Conservation (phyloP, 1,140 invertebrate genomes). For the Drosophila repletoides region DNA sequence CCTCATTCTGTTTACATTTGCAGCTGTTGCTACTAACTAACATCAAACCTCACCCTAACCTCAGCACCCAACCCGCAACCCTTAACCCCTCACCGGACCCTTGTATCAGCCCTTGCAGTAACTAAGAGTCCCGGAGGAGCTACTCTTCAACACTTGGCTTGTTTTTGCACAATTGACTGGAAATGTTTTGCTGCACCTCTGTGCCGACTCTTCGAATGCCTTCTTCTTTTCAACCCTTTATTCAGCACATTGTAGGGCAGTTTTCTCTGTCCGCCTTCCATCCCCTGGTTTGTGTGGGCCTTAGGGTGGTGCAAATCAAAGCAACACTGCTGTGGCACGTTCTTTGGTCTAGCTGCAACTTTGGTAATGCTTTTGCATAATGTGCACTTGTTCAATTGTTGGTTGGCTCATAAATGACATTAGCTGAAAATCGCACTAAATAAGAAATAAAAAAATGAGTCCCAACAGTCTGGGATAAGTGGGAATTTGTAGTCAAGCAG, state of each 20-base stretch:
- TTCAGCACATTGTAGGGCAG: not conserved
- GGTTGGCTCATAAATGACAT: constrained; percentile 3
- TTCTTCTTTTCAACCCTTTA: not conserved
- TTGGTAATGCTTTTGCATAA: constrained; percentile 12
- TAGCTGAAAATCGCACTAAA: not conserved
- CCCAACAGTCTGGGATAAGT: no score
- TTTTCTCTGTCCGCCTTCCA: not conserved
- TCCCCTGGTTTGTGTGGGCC: not conserved
- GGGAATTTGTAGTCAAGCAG: no score
- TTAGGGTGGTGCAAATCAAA: constrained; percentile 46
- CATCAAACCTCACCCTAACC: not conserved
- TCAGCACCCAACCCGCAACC: not conserved
- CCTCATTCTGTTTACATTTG: constrained; percentile 72
- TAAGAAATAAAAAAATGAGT: not conserved
- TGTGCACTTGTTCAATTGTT: constrained; percentile 7
- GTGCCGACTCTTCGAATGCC: not conserved
- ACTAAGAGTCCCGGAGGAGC: constrained; percentile 6
- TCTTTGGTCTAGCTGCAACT: not conserved
- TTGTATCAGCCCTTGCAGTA: constrained; percentile 10
- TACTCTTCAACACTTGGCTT: constrained; percentile 27
- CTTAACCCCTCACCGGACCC: not conserved
- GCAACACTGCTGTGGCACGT: constrained; percentile 34
- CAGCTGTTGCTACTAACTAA: constrained; percentile 63
- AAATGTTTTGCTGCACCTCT: constrained; percentile 15
- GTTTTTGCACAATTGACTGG: constrained; percentile 41